phyloP scores from a whole-genome alignment of 2,113 vertebrate genomes.

The Synodontis membranacea region DNA sequence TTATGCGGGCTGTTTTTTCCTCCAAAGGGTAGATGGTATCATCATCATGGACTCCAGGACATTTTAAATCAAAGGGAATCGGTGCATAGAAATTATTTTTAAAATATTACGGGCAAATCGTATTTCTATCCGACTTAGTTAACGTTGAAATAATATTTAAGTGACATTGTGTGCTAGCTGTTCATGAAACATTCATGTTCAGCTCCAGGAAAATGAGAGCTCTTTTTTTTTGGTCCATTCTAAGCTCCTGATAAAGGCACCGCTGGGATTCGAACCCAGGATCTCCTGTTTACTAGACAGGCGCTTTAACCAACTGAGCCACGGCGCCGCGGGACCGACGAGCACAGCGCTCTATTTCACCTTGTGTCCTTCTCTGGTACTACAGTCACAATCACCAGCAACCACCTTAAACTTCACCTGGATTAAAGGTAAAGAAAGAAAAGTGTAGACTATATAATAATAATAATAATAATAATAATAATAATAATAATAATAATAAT shows the following conservation, averaged over 20 bases:
- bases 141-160: background rate
- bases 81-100: too few relatives aligned
- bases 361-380: too few relatives aligned
- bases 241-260: background rate
- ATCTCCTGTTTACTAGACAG: slow-evolving; percentile 23
- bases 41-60: too few relatives aligned
- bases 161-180: background rate
- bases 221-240: too few relatives aligned
- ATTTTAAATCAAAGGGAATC: too few relatives aligned
- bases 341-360: too few relatives aligned
- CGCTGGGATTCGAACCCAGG: slow-evolving; percentile 26
- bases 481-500: background rate
- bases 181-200: background rate
- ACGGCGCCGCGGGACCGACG: too few relatives aligned
- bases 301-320: slow-evolving; percentile 17
- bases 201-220: background rate
- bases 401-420: too few relatives aligned
- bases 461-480: background rate
- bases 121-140: background rate
- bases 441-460: background rate
- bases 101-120: background rate
- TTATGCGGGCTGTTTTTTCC: too few relatives aligned
- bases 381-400: too few relatives aligned
- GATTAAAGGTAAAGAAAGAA: too few relatives aligned
- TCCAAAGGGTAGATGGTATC: too few relatives aligned